Conservation (phyloP, 2,797 vertebrate genomes). For the Hemitrygon akajei region DNA sequence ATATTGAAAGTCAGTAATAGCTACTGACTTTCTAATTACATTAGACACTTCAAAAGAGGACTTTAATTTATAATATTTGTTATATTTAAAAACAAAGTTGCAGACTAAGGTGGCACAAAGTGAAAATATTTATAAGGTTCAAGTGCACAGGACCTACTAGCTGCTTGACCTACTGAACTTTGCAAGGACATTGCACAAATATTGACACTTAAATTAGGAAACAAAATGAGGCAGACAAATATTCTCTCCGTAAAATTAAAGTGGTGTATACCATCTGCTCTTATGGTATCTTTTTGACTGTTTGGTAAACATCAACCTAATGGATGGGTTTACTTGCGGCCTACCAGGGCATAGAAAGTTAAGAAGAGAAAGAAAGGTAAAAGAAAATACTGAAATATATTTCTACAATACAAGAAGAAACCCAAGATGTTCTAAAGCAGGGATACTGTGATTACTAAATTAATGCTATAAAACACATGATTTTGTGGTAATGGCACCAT, state of each 20-base stretch:
- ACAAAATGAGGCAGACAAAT: neutral
- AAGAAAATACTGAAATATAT: neutral
- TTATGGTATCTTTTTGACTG: neutral
- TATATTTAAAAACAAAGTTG: neutral
- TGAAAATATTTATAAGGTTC: neutral
- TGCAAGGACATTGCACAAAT: neutral
- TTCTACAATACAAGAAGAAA: neutral
- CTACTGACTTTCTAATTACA: conserved; percentile 8
- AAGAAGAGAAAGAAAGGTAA: neutral
- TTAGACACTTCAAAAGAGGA: neutral
- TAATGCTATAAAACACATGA: too few relatives aligned
- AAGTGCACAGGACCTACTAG: neutral
- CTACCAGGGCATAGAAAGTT: neutral
- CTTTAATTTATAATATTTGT: neutral
- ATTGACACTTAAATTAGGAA: neutral
- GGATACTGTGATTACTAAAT: neutral
- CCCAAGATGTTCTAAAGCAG: too few relatives aligned
- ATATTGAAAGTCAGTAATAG: neutral
- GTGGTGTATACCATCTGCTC: neutral
- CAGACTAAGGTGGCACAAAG: neutral
- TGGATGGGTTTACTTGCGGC: too few relatives aligned
- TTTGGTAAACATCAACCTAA: neutral
- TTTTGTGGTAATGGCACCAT: neutral
- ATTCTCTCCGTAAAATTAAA: neutral
- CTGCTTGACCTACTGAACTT: neutral